These are phyloP conservation scores for Thymallus thymallus DNA, from an alignment of 2,113 vertebrate genomes.

Conservation along the genomic window DNA sequence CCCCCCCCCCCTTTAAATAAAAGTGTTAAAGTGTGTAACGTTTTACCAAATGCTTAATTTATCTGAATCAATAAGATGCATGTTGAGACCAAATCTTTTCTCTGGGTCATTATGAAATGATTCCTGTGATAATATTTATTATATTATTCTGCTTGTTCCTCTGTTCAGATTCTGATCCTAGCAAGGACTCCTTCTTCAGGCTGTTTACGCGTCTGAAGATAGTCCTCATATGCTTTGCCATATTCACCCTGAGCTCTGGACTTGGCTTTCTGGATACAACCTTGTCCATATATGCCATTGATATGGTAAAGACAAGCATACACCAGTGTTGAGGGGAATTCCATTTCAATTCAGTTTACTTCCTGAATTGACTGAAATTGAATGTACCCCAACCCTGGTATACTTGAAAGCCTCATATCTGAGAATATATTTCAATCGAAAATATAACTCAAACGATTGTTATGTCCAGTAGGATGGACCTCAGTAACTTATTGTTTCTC, in stretches of 20 bases:
- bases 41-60: too few relatives aligned
- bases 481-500: conserved; percentile 21
- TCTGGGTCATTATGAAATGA: conserved; percentile 6
- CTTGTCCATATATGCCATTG: conserved; percentile 85
- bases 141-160: not conserved
- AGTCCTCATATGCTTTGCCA: conserved; percentile 74
- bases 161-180: conserved; percentile 72
- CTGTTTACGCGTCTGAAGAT: conserved; percentile 80
- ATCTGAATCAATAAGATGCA: too few relatives aligned
- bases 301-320: conserved; percentile 71
- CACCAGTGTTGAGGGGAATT: too few relatives aligned
- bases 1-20: too few relatives aligned
- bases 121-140: not conserved
- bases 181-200: conserved; percentile 81
- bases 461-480: not conserved
- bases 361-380: not conserved
- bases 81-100: too few relatives aligned
- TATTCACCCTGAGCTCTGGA: conserved; percentile 83
- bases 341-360: not conserved
- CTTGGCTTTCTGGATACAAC: conserved; percentile 90
- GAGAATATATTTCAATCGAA: not conserved
- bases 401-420: not conserved
- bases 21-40: too few relatives aligned
- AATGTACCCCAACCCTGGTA: not conserved
- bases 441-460: not conserved